These are phyloP conservation scores for Tupaia tana DNA, from an alignment of 2,113 vertebrate species.

Conservation along the genomic window DNA sequence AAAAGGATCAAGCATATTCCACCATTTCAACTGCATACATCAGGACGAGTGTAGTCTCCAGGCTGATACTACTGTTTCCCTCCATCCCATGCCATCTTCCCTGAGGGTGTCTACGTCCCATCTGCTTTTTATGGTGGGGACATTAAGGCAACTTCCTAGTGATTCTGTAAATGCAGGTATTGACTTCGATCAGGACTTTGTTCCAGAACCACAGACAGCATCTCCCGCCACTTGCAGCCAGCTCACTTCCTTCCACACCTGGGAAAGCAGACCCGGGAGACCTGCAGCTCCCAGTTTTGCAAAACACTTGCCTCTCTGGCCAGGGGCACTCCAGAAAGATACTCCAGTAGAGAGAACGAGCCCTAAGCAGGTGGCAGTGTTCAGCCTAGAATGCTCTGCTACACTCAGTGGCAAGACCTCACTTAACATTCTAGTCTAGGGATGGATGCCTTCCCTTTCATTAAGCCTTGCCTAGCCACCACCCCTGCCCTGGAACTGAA, in stretches of 20 bases:
- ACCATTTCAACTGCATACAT: not conserved
- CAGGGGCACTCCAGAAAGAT: not conserved
- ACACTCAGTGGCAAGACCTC: not conserved
- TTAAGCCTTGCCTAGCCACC: not conserved
- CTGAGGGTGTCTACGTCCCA: not conserved
- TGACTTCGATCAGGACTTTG: not conserved
- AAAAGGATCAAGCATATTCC: not conserved
- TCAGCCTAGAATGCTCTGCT: not conserved
- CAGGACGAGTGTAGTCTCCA: not conserved
- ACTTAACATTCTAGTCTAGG: not conserved
- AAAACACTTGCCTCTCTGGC: not conserved
- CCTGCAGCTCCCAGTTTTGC: not conserved
- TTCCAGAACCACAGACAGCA: not conserved
- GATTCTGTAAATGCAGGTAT: not conserved
- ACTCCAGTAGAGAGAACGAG: not conserved
- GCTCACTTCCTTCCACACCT: not conserved
- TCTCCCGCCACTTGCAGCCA: not conserved
- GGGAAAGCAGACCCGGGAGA: not conserved
- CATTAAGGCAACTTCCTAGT: not conserved
- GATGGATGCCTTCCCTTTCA: not conserved
- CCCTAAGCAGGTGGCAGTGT: too few species aligned
- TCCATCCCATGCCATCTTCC: not conserved
- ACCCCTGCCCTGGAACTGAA: not conserved
- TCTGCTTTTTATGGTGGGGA: not conserved
- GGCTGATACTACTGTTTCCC: too few species aligned